phyloP scores from a whole-genome alignment of 1,140 invertebrate genomes.

The Drosophila nasuta region DNA sequence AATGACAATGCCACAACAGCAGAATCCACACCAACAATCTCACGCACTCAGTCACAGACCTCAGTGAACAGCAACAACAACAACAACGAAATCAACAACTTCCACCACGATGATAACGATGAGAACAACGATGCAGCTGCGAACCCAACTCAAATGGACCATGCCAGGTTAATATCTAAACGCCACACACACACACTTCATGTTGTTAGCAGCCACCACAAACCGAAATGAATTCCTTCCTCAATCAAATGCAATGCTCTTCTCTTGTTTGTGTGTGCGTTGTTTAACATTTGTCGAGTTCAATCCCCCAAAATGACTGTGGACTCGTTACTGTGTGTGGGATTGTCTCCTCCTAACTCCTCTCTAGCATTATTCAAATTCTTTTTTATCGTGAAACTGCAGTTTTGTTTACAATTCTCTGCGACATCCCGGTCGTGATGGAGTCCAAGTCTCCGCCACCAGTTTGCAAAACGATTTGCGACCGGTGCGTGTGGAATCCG shows the following conservation, averaged over 20 bases:
- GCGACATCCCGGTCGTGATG: slow-evolving; percentile 57
- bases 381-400: slow-evolving; percentile 44
- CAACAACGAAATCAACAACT: slow-evolving; percentile 14
- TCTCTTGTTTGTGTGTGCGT: slow-evolving; percentile 23
- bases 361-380: slow-evolving; percentile 17
- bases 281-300: slow-evolving; percentile 20
- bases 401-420: slow-evolving; percentile 83
- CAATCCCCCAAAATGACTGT: slow-evolving; percentile 1
- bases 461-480: slow-evolving; percentile 73
- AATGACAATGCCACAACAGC: slow-evolving; percentile 59
- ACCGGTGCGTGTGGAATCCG: slow-evolving; percentile 61
- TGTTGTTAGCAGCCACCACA: not conserved
- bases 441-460: slow-evolving; percentile 58
- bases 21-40: slow-evolving; percentile 50
- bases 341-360: slow-evolving; percentile 14
- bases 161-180: slow-evolving; percentile 68
- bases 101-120: not conserved
- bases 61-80: slow-evolving; percentile 37
- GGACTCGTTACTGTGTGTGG: not conserved
- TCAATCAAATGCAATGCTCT: no score
- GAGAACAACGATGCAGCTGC: slow-evolving; percentile 27
- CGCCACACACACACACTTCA: not conserved
- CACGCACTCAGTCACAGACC: slow-evolving; percentile 47
- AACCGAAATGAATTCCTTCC: not conserved
- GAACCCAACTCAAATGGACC: slow-evolving; percentile 40